Evolutionary conservation across 2,888 invertebrate species (phyloP), one percentile per base, ranked within the genome.

Genomic region (Rhopalosiphum nymphaeae): DNA sequence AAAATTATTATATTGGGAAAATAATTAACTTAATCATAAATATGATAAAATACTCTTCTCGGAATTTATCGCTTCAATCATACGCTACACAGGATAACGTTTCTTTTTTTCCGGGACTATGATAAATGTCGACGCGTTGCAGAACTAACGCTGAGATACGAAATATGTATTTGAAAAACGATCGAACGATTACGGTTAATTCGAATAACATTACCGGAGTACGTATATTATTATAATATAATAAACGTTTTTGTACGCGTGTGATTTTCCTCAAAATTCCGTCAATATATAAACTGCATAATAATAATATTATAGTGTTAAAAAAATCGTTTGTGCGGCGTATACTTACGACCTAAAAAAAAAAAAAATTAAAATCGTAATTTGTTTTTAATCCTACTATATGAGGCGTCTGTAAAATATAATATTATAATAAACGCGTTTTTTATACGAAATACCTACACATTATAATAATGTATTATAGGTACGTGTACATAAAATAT

Each of bases 1-100:
- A 46, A 78, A 78, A 91, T 78, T 49, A 16, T 36, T 36, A 25
- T 49, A 49, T 36, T n/a, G 36, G 36, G 25, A 78, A 49, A 67
- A 61, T 67, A 49, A 49, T 90, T 67, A 67, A 67, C n/a, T 90
- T 78, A 91, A 78, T 91, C 67, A 36, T 78, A 36, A 67, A 67
- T 67, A 91, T 25, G 67, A 91, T 91, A 49, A 91, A 57, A 49
- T 21, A 67, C 2, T 36, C 5, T 91, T 91, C 78, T 78, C 26
- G 26, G 90, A 49, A 91, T 91, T 91, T 26, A 61, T 78, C 13
- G 7, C 49, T 46, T 49, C 67, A 67, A 67, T 61, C 61, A 25
- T 67, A 26, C 46, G 36, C 21, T 67, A 11, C 29, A 9, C 5
- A 78, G 78, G 49, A 53, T 53, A 67, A 67, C 26, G 3, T 91